These are phyloP conservation scores for Punctoribates punctum DNA, from an alignment of 2,888 invertebrate genomes.

Conservation along the genomic window DNA sequence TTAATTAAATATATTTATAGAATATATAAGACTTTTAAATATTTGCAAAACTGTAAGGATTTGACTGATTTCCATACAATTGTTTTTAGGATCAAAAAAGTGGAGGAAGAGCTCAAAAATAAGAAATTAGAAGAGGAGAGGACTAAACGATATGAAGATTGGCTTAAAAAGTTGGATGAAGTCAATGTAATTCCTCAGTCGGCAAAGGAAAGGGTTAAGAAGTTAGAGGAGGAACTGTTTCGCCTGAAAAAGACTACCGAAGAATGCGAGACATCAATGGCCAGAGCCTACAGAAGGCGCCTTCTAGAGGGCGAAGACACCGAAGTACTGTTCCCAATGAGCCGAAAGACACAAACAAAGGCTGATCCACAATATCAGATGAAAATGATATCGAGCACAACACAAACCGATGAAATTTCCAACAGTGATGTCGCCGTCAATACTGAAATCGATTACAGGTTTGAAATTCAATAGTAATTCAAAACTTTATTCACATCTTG, in stretches of 20 bases:
- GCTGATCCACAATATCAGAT: slow-evolving; percentile 17
- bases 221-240: slow-evolving; percentile 36
- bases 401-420: background rate
- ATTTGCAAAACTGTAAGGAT: background rate
- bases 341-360: slow-evolving; percentile 23
- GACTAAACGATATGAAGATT: slow-evolving; percentile 38
- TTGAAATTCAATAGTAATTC: background rate
- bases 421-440: slow-evolving; percentile 19
- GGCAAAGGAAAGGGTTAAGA: slow-evolving; percentile 32
- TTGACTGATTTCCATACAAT: background rate
- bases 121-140: slow-evolving; percentile 36
- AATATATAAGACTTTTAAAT: too few species aligned
- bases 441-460: slow-evolving; percentile 36
- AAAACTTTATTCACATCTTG: too few species aligned
- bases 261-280: background rate
- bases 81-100: background rate
- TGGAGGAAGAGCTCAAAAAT: slow-evolving; percentile 3
- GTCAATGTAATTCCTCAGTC: slow-evolving; percentile 40
- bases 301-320: slow-evolving; percentile 8
- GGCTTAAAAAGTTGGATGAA: slow-evolving; percentile 42
- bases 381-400: slow-evolving; percentile 21
- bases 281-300: slow-evolving; percentile 19
- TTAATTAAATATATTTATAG: too few species aligned
- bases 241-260: slow-evolving; percentile 29
- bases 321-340: slow-evolving; percentile 1